Conservation (phyloP, 2,113 vertebrate genomes). For the Anguilla rostrata region DNA sequence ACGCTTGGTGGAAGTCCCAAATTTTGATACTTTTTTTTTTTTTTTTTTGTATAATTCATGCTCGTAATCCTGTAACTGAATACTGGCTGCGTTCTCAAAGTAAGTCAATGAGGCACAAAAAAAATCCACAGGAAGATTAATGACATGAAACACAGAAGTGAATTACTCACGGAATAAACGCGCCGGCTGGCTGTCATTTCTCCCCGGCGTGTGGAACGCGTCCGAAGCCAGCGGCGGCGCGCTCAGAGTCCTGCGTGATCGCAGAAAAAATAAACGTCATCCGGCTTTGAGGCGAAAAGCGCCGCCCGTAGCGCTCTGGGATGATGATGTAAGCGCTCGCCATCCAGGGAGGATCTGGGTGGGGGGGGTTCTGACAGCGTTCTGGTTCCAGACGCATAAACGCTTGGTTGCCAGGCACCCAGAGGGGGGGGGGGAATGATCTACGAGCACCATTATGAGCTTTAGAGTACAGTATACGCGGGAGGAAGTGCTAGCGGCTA, state of each 20-base stretch:
- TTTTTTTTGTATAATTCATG: neutral
- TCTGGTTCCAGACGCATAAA: constrained; percentile 2
- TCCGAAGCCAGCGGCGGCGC: neutral
- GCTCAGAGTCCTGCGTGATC: neutral
- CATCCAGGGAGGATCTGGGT: constrained; percentile 1
- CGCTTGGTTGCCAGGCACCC: constrained; percentile 16
- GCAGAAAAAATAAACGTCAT: neutral
- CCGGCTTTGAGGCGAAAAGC: neutral
- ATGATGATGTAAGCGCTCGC: neutral
- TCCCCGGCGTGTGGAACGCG: neutral
- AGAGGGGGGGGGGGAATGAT: neutral
- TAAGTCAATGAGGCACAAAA: neutral
- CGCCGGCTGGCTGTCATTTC: constrained; percentile 17
- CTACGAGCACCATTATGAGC: constrained; percentile 18
- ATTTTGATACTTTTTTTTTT: neutral
- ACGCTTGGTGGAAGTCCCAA: neutral
- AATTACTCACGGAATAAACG: neutral
- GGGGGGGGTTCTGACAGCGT: neutral
- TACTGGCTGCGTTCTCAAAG: neutral
- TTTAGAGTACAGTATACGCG: neutral
- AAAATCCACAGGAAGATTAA: neutral
- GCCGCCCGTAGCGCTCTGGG: neutral
- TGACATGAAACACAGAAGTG: neutral
- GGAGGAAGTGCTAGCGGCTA: neutral
- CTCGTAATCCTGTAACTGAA: neutral